A percentile compares a stretch with the other conserved stretches of the same genome.
These are phyloP conservation scores for Notospermus geniculatus DNA, from an alignment of 1,140 invertebrate species.

Conservation along the genomic window DNA sequence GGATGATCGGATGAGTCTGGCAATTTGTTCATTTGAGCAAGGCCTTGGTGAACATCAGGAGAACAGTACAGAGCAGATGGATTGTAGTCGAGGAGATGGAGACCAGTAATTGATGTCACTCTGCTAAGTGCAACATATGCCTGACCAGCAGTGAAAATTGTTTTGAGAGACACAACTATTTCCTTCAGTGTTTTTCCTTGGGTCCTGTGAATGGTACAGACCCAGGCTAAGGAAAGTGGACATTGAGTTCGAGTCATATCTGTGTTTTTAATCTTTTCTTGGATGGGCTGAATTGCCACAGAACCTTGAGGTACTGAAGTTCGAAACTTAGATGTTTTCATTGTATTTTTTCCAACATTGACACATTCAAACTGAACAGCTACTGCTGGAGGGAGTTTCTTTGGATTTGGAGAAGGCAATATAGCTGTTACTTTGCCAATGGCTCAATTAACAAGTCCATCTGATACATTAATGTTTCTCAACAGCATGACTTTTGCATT, in stretches of 20 bases:
- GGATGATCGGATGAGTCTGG: background rate
- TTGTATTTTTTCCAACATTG: conserved; percentile 4
- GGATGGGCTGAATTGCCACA: background rate
- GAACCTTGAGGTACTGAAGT: background rate
- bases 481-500: conserved; percentile 6
- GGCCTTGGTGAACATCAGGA: background rate
- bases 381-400: background rate
- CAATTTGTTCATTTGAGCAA: background rate
- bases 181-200: conserved; percentile 25
- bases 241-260: conserved; percentile 18
- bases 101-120: conserved; percentile 19
- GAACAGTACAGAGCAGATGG: conserved; percentile 6
- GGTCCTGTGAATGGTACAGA: conserved; percentile 27
- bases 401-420: background rate
- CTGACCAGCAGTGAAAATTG: conserved; percentile 20
- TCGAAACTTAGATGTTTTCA: background rate
- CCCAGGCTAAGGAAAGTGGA: conserved; percentile 25
- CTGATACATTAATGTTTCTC: conserved; percentile 10
- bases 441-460: conserved; percentile 19
- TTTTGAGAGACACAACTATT: conserved; percentile 24
- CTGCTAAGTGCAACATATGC: conserved; percentile 28
- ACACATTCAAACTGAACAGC: conserved; percentile 17
- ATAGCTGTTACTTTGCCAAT: conserved; percentile 6
- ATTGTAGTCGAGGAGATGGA: conserved; percentile 17
- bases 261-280: conserved; percentile 13